A percentile compares a stretch with the other conserved stretches of the same genome.
These are phyloP conservation scores for Ageneiosus marmoratus DNA, from an alignment of 2,113 vertebrate species.

Conservation along the genomic window DNA sequence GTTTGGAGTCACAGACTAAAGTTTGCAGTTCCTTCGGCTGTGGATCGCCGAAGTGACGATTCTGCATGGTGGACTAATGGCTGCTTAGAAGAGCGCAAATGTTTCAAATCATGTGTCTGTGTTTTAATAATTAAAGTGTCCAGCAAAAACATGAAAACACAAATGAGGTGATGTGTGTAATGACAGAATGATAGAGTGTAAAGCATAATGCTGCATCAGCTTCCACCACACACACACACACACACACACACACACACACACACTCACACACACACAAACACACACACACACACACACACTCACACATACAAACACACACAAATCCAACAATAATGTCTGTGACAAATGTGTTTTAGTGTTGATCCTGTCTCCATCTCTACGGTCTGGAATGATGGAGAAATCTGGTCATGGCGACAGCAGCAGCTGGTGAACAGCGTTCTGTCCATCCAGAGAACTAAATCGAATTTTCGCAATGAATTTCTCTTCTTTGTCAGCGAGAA, in stretches of 20 bases:
- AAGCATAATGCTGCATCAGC: neutral
- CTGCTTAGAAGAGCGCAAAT: neutral
- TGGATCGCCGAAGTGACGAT: neutral
- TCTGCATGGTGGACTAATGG: neutral
- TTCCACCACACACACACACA: neutral
- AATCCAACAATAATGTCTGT: neutral
- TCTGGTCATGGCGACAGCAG: neutral
- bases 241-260: conserved; percentile 32
- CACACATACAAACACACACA: no score
- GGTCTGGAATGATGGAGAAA: neutral
- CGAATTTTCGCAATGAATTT: neutral
- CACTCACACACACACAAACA: neutral
- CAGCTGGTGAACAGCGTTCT: neutral
- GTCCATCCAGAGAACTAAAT: neutral
- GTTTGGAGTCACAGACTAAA: no score
- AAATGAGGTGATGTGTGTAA: neutral
- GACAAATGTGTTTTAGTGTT: neutral
- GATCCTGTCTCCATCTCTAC: neutral
- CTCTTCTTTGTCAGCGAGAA: neutral
- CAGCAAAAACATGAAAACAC: no score
- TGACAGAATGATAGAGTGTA: conserved; percentile 14
- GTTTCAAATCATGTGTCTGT: neutral
- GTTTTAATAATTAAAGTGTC: conserved; percentile 15
- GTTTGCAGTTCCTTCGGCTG: neutral
- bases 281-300: no score